Percentiles rank a stretch among this genome's conserved stretches.
These are phyloP conservation scores for Zapus hudsonius DNA, from an alignment of 2,113 vertebrate species.

Conservation along the genomic window DNA sequence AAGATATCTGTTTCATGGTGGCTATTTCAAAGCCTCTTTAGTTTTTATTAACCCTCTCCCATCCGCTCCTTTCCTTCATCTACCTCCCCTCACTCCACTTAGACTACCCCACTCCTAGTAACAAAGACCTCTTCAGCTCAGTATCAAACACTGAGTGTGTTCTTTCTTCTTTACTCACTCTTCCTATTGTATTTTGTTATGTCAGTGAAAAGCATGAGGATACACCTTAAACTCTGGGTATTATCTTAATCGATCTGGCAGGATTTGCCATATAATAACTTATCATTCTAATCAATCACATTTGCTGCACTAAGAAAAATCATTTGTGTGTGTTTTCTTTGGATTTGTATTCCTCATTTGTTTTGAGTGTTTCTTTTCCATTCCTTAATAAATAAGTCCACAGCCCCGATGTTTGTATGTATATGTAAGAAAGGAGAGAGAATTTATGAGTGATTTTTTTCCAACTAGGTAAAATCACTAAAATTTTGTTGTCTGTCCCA, in stretches of 20 bases:
- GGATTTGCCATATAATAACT: not conserved
- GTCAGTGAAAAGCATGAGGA: not conserved
- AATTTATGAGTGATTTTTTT: not conserved
- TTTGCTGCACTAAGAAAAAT: not conserved
- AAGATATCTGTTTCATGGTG: too few relatives aligned
- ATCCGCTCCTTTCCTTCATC: too few relatives aligned
- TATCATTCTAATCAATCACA: not conserved
- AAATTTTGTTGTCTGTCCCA: conserved; percentile 54
- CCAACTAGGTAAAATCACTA: conserved; percentile 59
- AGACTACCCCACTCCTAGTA: too few relatives aligned
- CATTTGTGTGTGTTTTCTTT: not conserved
- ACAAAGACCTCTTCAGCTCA: not conserved
- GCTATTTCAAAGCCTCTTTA: too few relatives aligned
- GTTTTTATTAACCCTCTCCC: too few relatives aligned
- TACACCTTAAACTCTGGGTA: not conserved
- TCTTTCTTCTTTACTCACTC: not conserved
- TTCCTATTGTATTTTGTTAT: not conserved
- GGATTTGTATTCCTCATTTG: conserved; percentile 47
- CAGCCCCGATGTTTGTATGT: not conserved
- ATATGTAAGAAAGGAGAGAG: not conserved
- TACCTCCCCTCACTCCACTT: too few relatives aligned
- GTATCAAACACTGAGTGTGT: not conserved
- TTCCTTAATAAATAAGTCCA: conserved; percentile 54
- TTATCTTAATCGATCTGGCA: not conserved
- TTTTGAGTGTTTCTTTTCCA: conserved; percentile 25